A percentile compares a stretch with the other conserved stretches of the same genome.
These are phyloP conservation scores for Oceanodroma tethys DNA, from an alignment of 2,113 vertebrate species.

Conservation along the genomic window DNA sequence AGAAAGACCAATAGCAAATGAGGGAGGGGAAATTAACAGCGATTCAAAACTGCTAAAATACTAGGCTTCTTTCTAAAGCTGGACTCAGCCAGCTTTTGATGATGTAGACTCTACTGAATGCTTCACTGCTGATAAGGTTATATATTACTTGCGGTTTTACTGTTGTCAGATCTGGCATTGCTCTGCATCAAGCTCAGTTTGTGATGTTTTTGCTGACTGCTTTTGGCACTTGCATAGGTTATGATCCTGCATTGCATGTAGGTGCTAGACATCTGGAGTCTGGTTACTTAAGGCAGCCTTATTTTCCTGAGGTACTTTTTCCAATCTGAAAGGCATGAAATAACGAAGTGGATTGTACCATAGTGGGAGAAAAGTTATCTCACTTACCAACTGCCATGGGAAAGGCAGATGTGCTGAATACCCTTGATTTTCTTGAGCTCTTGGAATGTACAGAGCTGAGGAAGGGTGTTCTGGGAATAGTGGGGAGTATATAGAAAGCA, in stretches of 20 bases:
- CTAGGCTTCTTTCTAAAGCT: not conserved
- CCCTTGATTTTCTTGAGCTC: not conserved
- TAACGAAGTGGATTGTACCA: not conserved
- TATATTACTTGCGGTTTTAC: not conserved
- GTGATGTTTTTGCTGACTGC: conserved; percentile 28
- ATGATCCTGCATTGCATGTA: not conserved
- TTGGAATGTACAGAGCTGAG: not conserved
- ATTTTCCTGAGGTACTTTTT: not conserved
- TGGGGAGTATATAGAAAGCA: not conserved
- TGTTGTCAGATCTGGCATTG: conserved; percentile 46
- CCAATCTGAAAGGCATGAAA: not conserved
- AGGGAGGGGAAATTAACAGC: not conserved
- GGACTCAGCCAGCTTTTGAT: not conserved
- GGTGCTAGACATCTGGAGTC: not conserved
- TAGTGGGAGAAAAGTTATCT: not conserved
- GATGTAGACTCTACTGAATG: not conserved
- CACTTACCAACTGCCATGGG: not conserved
- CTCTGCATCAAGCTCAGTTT: not conserved
- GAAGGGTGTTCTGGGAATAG: not conserved
- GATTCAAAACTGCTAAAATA: not conserved
- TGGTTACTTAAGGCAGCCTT: not conserved
- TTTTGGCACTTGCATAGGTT: not conserved
- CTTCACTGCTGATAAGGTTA: conserved; percentile 7
- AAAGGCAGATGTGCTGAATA: not conserved
- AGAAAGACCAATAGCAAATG: not conserved